Evolutionary conservation across 2,113 vertebrate genomes (phyloP).

Genomic region (Tragulus kanchil): DNA sequence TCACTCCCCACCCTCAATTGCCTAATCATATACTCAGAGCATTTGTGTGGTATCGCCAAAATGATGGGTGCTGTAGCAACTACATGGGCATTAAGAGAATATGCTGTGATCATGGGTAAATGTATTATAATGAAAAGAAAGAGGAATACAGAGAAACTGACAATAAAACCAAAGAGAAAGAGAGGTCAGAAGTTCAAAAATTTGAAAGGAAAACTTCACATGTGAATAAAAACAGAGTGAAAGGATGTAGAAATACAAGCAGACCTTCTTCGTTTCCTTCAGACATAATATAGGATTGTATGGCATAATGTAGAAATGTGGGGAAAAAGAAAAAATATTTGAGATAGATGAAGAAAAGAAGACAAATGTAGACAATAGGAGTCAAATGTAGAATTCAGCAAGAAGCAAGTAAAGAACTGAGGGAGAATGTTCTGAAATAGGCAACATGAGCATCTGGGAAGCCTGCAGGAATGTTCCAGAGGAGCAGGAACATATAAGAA

Average conservation of each 20-base stretch:
- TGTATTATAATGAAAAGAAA: conserved; percentile 9
- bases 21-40: conserved; percentile 71
- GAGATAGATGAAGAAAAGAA: not conserved
- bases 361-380: not conserved
- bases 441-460: not conserved
- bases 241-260: not conserved
- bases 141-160: not conserved
- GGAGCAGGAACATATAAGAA: not conserved
- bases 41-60: conserved; percentile 74
- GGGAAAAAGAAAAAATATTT: not conserved
- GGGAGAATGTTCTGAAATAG: not conserved
- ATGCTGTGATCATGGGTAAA: conserved; percentile 55
- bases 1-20: not conserved
- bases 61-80: conserved; percentile 65
- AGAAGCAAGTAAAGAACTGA: not conserved
- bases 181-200: conserved; percentile 67
- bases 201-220: conserved; percentile 40
- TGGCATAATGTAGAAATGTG: not conserved
- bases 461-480: too few relatives aligned
- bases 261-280: not conserved
- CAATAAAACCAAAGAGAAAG: not conserved
- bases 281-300: not conserved
- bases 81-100: conserved; percentile 60
- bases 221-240: not conserved
- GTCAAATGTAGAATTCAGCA: not conserved